These are phyloP conservation scores for Chelonus insularis DNA, from an alignment of 1,140 invertebrate genomes.

Conservation along the genomic window DNA sequence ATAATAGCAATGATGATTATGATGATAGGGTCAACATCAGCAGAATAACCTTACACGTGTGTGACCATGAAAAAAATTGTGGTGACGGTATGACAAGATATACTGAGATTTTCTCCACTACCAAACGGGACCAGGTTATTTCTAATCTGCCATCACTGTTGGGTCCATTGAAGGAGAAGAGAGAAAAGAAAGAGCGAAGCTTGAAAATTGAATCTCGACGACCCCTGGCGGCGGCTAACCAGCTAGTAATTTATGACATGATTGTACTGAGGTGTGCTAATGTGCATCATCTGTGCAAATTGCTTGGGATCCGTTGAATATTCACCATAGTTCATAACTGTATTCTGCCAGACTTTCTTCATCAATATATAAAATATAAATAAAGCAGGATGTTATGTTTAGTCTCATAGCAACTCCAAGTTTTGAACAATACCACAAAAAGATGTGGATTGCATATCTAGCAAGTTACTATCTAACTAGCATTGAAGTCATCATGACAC, in stretches of 20 bases:
- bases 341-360: neutral
- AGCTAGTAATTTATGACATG: conserved; percentile 16
- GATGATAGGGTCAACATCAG: conserved; percentile 44
- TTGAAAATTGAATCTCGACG: conserved; percentile 23
- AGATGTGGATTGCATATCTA: too few species aligned
- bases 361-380: too few species aligned
- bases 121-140: conserved; percentile 14
- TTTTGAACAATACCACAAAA: too few species aligned
- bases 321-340: conserved; percentile 8
- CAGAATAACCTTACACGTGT: conserved; percentile 52
- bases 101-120: neutral
- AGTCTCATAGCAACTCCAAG: too few species aligned
- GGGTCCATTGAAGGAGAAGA: neutral
- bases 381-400: neutral
- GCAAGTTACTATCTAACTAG: too few species aligned
- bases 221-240: conserved; percentile 7
- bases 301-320: conserved; percentile 16
- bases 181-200: conserved; percentile 8
- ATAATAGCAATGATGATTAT: conserved; percentile 26
- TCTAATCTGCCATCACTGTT: conserved; percentile 14
- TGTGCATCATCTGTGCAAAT: conserved; percentile 23
- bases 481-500: neutral
- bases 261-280: conserved; percentile 24
- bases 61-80: conserved; percentile 29
- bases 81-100: neutral